Conservation (phyloP, 1,140 invertebrate genomes). For the Trichomalopsis sarcophagae region DNA sequence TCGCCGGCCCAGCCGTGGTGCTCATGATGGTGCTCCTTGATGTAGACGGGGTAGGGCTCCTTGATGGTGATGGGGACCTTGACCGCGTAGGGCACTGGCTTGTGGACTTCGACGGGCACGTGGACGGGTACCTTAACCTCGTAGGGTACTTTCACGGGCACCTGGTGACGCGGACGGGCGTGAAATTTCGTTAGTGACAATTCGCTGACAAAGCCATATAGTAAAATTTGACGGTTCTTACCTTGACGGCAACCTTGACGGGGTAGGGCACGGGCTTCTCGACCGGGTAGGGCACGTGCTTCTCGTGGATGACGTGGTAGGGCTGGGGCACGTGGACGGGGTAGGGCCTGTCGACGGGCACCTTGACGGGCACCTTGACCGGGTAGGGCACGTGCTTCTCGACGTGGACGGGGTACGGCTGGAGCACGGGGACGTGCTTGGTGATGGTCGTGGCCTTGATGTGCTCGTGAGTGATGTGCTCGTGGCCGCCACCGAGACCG, state of each 20-base stretch:
- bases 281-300: conserved; percentile 76
- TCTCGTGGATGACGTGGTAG: conserved; percentile 77
- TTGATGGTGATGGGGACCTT: conserved; percentile 69
- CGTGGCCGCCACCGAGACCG: conserved; percentile 43
- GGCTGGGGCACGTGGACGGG: conserved; percentile 76
- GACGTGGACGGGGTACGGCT: conserved; percentile 71
- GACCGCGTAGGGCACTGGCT: conserved; percentile 69
- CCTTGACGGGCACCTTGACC: conserved; percentile 72
- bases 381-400: conserved; percentile 71
- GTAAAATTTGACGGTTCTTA: background rate
- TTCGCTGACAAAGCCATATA: background rate
- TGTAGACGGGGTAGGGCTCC: conserved; percentile 76
- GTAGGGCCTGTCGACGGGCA: conserved; percentile 76
- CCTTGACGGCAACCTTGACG: conserved; percentile 76
- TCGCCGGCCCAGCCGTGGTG: conserved; percentile 49
- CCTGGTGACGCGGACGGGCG: conserved; percentile 49
- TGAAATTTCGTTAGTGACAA: background rate
- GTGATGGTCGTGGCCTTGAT: conserved; percentile 72
- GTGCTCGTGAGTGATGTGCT: conserved; percentile 59
- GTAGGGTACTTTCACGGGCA: conserved; percentile 71
- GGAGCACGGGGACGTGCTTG: conserved; percentile 73
- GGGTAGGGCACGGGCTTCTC: conserved; percentile 75
- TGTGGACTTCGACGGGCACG: conserved; percentile 76
- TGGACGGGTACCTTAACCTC: conserved; percentile 72
- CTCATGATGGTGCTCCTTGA: conserved; percentile 63